Base-by-base conservation (phyloP, 30 jellyfish, hydroid and myxozoan genomes). In the Sanderia malayensis region DNA sequence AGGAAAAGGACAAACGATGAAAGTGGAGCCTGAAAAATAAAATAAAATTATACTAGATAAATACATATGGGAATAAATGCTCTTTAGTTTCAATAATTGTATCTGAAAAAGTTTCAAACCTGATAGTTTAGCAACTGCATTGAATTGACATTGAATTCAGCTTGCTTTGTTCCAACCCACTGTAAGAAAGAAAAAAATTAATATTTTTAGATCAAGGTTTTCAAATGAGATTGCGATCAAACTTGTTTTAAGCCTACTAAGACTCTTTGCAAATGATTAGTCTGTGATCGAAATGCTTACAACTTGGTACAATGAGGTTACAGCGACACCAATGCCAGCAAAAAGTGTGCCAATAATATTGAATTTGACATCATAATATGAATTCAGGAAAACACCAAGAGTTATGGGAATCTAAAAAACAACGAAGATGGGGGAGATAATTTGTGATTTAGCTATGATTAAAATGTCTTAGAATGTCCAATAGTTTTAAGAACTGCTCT, bases 81-180 rank as follows among this genome's bases (percentile, higher is more conserved):
- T n/a, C n/a, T n/a, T n/a, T n/a, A n/a, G n/a, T n/a, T n/a, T n/a
- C n/a, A n/a, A n/a, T n/a, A n/a, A n/a, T n/a, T n/a, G n/a, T n/a
- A n/a, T n/a, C n/a, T n/a, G n/a, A n/a, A n/a, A n/a, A n/a, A n/a
- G n/a, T n/a, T 55, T 20, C 27, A 49, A 44, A 92, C 99, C 96
- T 92, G 99, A 70, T 92, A 92, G 74, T 82, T 77, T 21, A 92
- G 61, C 44, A 92, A 67, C 53, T 92, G 99, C 96, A 92, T 92
- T 22, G 99, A 85, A 69, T 86, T 81, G 1, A 92, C 88, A 31
- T 81, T 76, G 58, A 83, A 74, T 46, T 92, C 99, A 28, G 79
- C 85, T 60, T 92, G 99, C 67, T 65, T 80, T 11, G 80, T 79
- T 17, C 99, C 99, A 73, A 92, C 99, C 94, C 88, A 80, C 99